These are phyloP conservation scores for Xenus cinereus DNA, from an alignment of 2,113 vertebrate genomes.

Conservation along the genomic window DNA sequence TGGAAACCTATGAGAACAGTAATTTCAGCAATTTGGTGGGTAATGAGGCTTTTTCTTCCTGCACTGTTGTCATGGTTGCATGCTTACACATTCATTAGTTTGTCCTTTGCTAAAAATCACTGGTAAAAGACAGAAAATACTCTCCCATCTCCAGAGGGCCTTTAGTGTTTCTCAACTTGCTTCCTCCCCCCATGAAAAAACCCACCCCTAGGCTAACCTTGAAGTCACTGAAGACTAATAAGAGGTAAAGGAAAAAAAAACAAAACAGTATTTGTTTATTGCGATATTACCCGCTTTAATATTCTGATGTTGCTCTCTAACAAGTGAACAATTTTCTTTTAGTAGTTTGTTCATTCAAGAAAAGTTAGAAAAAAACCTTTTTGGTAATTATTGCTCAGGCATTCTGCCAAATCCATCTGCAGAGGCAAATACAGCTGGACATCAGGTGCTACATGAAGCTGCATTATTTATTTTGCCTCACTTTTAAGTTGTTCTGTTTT, in stretches of 20 bases:
- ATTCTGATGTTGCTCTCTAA: not conserved
- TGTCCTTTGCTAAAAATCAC: constrained; percentile 44
- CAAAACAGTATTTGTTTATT: not conserved
- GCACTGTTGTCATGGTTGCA: constrained; percentile 56
- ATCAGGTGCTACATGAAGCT: not conserved
- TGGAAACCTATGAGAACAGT: constrained; percentile 26
- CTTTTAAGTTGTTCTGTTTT: not conserved
- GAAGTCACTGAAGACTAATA: not conserved
- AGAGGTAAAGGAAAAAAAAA: not conserved
- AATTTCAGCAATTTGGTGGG: constrained; percentile 56
- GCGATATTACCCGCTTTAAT: not conserved
- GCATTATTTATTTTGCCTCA: not conserved
- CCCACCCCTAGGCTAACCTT: not conserved
- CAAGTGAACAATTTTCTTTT: constrained; percentile 7
- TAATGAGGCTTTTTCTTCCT: constrained; percentile 61
- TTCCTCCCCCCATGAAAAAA: not conserved
- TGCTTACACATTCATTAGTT: constrained; percentile 54
- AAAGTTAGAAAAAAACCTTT: constrained; percentile 8
- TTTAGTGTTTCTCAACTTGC: not conserved
- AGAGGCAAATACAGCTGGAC: constrained; percentile 7
- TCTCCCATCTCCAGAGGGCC: not conserved
- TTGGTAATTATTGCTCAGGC: not conserved
- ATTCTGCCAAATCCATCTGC: constrained; percentile 20
- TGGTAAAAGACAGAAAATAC: not conserved
- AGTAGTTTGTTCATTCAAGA: constrained; percentile 2